Evolutionary conservation across 2,113 vertebrate genomes (phyloP).

Genomic region (Macroglossus sobrinus): DNA sequence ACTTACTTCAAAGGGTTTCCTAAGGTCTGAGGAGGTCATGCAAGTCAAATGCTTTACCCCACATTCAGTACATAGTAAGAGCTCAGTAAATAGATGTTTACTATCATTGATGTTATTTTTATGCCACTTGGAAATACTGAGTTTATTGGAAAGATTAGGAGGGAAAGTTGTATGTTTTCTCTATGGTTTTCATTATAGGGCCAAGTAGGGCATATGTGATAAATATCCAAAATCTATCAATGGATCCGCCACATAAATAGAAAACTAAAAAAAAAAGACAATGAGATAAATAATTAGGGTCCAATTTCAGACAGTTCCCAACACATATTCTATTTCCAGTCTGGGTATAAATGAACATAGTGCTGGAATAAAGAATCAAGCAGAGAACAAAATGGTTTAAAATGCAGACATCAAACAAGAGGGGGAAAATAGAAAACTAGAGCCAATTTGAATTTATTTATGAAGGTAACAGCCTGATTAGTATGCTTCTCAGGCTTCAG

Average conservation of each 20-base stretch:
- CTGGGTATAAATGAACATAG: neutral
- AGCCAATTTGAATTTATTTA: neutral
- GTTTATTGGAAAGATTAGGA: neutral
- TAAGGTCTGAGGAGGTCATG: neutral
- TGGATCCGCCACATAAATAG: neutral
- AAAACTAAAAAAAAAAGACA: conserved; percentile 45
- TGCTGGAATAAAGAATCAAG: neutral
- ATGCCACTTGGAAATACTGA: neutral
- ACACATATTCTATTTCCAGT: neutral
- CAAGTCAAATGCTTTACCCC: neutral
- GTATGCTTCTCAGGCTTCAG: neutral
- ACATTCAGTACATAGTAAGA: neutral
- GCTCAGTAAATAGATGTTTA: neutral
- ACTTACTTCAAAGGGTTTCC: neutral
- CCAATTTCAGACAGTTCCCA: conserved; percentile 18
- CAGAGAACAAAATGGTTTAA: neutral
- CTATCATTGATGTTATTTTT: neutral
- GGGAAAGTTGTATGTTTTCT: neutral
- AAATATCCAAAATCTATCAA: conserved; percentile 30
- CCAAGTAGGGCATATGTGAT: neutral
- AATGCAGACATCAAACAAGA: neutral
- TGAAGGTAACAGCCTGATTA: neutral
- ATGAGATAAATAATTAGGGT: conserved; percentile 43
- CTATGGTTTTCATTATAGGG: neutral
- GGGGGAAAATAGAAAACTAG: neutral